These are phyloP conservation scores for Athene noctua DNA, from an alignment of 2,113 vertebrate species.

Conservation along the genomic window DNA sequence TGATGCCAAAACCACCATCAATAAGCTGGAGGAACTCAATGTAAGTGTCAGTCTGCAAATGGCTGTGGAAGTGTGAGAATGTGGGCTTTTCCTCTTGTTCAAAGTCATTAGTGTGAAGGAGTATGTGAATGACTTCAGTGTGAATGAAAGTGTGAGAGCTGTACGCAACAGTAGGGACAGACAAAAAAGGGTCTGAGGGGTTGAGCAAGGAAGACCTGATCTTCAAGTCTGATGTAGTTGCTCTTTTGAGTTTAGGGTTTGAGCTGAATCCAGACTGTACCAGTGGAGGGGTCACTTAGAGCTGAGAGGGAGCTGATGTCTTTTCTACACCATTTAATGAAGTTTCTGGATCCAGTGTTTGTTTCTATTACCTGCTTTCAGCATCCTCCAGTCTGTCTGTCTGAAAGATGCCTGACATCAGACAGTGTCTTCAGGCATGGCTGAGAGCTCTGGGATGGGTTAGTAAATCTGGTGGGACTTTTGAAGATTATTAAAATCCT, in stretches of 20 bases:
- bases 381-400: neutral
- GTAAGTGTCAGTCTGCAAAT: constrained; percentile 65
- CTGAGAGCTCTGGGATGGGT: neutral
- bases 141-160: neutral
- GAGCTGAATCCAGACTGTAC: neutral
- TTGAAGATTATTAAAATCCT: neutral
- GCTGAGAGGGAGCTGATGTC: neutral
- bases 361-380: neutral
- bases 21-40: constrained; percentile 95
- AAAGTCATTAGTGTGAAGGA: neutral
- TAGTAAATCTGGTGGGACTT: neutral
- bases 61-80: neutral
- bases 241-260: neutral
- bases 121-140: neutral
- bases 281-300: neutral
- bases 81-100: neutral
- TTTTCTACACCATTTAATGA: neutral
- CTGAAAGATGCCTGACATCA: neutral
- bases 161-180: neutral
- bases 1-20: constrained; percentile 93
- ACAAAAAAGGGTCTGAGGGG: neutral
- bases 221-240: neutral
- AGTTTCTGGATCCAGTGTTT: neutral
- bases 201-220: neutral
- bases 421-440: neutral